Conservation (phyloP, 2,113 vertebrate genomes). For the Campylomormyrus numenius region DNA sequence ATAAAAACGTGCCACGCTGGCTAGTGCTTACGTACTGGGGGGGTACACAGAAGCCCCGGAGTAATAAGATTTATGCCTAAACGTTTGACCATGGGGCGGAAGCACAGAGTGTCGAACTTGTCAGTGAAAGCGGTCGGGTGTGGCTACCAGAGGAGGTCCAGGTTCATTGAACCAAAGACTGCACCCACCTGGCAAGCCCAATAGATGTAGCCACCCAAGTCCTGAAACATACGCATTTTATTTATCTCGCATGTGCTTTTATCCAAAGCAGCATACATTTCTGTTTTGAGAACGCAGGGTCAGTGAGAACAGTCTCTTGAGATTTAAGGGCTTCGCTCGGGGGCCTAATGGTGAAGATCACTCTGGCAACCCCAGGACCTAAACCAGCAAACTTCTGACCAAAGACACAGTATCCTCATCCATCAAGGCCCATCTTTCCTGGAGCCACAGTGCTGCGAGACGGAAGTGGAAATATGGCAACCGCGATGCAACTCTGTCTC, state of each 20-base stretch:
- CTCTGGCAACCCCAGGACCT: background rate
- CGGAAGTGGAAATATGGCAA: background rate
- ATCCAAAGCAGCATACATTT: background rate
- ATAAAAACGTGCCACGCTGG: conserved; percentile 20
- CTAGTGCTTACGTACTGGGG: background rate
- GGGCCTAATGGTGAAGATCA: background rate
- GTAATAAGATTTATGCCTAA: conserved; percentile 22
- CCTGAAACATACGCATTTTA: background rate
- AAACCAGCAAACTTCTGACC: background rate
- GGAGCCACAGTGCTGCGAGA: background rate
- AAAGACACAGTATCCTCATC: background rate
- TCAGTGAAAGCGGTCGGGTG: conserved; percentile 18
- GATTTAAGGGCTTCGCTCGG: background rate
- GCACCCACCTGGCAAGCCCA: background rate
- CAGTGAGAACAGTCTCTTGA: background rate
- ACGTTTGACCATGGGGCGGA: conserved; percentile 30
- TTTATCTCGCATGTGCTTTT: background rate
- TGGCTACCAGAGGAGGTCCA: background rate
- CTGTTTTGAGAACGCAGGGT: background rate
- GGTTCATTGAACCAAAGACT: background rate
- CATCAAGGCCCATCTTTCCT: background rate
- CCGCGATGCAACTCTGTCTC: background rate
- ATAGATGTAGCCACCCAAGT: background rate
- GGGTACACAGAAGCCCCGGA: background rate
- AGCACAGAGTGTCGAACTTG: conserved; percentile 17